phyloP scores from a whole-genome alignment of 2,888 invertebrate genomes.

The Rhopalosiphum nymphaeae region DNA sequence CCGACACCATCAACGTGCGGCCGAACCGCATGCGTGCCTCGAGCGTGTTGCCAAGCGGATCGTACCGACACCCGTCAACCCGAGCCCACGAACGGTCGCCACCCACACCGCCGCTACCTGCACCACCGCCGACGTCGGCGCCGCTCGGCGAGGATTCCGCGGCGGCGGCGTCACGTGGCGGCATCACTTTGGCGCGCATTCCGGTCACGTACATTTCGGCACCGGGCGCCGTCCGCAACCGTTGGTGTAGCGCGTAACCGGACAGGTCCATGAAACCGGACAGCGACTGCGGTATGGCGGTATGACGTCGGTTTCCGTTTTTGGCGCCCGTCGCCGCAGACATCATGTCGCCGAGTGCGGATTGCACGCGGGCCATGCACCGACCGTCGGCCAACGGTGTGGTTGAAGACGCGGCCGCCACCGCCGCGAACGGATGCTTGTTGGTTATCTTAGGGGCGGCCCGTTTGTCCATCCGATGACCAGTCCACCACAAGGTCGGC shows the following conservation, averaged over 20 bases:
- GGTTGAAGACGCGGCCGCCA: neutral
- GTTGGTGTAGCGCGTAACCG: constrained; percentile 78
- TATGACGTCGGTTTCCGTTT: constrained; percentile 34
- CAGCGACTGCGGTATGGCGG: constrained; percentile 39
- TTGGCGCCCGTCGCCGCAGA: constrained; percentile 13
- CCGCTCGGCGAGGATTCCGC: constrained; percentile 69
- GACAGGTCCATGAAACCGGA: constrained; percentile 66
- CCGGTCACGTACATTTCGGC: constrained; percentile 80
- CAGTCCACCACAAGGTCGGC: neutral
- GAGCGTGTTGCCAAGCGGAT: constrained; percentile 70
- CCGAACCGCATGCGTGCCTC: constrained; percentile 58
- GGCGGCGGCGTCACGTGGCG: constrained; percentile 67
- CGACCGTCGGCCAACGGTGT: constrained; percentile 21
- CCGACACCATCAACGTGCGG: constrained; percentile 78
- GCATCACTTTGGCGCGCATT: constrained; percentile 79
- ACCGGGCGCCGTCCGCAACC: constrained; percentile 74
- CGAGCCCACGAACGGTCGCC: constrained; percentile 73
- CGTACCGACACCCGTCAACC: constrained; percentile 83
- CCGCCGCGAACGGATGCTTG: constrained; percentile 4
- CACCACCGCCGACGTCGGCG: constrained; percentile 79
- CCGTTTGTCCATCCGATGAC: constrained; percentile 9
- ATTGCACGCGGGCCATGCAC: constrained; percentile 64
- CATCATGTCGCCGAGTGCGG: constrained; percentile 63
- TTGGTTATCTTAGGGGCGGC: constrained; percentile 37
- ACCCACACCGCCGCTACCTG: constrained; percentile 79